Conservation (phyloP, 2,113 vertebrate species). For the Tylochromis polylepis region DNA sequence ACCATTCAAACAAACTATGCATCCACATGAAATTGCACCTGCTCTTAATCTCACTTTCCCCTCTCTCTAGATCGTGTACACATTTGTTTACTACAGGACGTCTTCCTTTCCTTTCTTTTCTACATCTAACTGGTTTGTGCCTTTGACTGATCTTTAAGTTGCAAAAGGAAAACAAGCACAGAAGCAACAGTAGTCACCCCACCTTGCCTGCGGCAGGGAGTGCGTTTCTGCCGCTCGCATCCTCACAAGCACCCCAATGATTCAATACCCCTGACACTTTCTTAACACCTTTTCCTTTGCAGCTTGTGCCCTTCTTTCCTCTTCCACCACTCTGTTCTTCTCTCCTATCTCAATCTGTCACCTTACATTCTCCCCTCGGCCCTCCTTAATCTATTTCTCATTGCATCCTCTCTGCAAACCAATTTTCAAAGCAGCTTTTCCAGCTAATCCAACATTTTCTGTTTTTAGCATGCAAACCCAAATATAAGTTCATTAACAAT, state of each 20-base stretch:
- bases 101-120: neutral
- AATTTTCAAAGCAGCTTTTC: slow-evolving; percentile 34
- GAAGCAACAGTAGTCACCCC: neutral
- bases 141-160: slow-evolving; percentile 19
- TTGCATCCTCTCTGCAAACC: neutral
- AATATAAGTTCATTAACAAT: slow-evolving; percentile 45
- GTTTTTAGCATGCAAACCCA: slow-evolving; percentile 14
- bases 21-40: slow-evolving; percentile 22
- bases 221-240: slow-evolving; percentile 2
- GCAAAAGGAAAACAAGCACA: neutral
- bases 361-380: slow-evolving; percentile 25
- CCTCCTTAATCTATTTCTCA: slow-evolving; percentile 16
- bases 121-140: neutral
- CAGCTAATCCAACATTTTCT: slow-evolving; percentile 16
- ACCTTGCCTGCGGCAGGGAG: slow-evolving; percentile 4
- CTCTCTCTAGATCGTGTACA: neutral
- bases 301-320: slow-evolving; percentile 26
- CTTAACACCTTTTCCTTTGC: slow-evolving; percentile 42
- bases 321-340: neutral
- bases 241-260: neutral
- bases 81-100: neutral
- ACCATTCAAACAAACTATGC: slow-evolving; percentile 30
- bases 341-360: slow-evolving; percentile 43
- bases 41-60: neutral
- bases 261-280: slow-evolving; percentile 21